Percentiles rank a stretch among this genome's conserved stretches.
These are phyloP conservation scores for Microctenopoma steveboyesi DNA, from an alignment of 2,797 vertebrate genomes.

Conservation along the genomic window DNA sequence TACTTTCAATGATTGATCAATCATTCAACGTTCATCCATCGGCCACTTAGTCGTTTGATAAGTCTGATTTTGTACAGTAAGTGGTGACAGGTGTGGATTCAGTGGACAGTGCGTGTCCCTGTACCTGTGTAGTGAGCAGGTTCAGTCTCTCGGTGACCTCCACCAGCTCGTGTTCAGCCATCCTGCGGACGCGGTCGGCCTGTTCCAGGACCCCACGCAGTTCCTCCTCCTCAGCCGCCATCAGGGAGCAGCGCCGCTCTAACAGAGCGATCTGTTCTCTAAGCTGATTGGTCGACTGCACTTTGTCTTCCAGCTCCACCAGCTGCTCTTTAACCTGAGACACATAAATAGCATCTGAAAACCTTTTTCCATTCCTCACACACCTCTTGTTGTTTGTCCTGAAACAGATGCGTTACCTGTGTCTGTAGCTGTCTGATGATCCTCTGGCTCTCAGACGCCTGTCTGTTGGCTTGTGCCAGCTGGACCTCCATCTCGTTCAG, in stretches of 20 bases:
- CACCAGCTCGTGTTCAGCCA: conserved; percentile 90
- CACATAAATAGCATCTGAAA: not conserved
- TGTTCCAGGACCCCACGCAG: conserved; percentile 86
- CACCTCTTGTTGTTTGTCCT: not conserved
- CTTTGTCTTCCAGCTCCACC: conserved; percentile 86
- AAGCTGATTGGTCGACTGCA: conserved; percentile 85
- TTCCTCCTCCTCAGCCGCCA: conserved; percentile 88
- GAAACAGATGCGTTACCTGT: conserved; percentile 74
- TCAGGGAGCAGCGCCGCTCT: conserved; percentile 87
- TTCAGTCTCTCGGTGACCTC: conserved; percentile 88
- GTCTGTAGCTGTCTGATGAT: conserved; percentile 87
- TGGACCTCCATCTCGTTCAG: conserved; percentile 94
- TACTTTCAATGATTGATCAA: no score
- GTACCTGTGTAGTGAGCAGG: conserved; percentile 89
- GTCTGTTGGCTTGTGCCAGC: conserved; percentile 87
- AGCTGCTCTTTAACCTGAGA: conserved; percentile 84
- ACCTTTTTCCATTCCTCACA: no score
- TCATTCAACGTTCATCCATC: no score
- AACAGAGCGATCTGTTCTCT: conserved; percentile 86
- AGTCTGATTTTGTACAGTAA: no score
- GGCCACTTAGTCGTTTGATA: no score
- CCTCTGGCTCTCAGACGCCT: conserved; percentile 88
- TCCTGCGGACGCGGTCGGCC: conserved; percentile 85
- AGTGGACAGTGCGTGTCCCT: not conserved
- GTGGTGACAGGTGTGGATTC: no score